Percentiles rank a stretch among this genome's conserved stretches.
phyloP scores from a whole-genome alignment of 1,140 invertebrate species.

The Centruroides sculpturatus region DNA sequence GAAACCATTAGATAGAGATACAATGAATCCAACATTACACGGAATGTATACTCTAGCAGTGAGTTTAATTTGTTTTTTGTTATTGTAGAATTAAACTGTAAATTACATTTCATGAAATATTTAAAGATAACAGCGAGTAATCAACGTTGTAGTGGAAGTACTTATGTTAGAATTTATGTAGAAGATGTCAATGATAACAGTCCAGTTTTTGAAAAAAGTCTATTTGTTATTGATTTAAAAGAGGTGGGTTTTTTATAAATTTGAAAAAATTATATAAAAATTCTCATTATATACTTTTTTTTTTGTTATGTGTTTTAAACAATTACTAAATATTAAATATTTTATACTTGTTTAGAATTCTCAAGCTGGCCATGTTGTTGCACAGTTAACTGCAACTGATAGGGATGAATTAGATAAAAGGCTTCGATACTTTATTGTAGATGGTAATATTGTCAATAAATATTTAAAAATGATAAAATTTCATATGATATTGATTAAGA shows the following conservation, averaged over 20 bases:
- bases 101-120: not conserved
- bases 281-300: not conserved
- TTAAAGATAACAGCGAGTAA: conserved; percentile 18
- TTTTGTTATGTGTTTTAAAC: not conserved
- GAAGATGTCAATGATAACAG: conserved; percentile 67
- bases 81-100: too few species aligned
- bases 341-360: conserved; percentile 13
- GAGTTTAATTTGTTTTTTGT: not conserved
- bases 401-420: conserved; percentile 22
- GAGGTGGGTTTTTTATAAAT: conserved; percentile 11
- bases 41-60: conserved; percentile 22
- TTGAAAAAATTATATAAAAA: not conserved
- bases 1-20: conserved; percentile 20
- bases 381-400: conserved; percentile 18
- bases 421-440: conserved; percentile 20
- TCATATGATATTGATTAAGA: not conserved
- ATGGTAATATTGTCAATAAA: conserved; percentile 2
- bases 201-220: conserved; percentile 51
- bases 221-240: conserved; percentile 21
- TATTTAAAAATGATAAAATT: not conserved
- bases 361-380: conserved; percentile 21
- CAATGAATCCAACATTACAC: conserved; percentile 21
- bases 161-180: conserved; percentile 18
- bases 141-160: conserved; percentile 18
- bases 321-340: not conserved